phyloP scores from a whole-genome alignment of 1,140 invertebrate species.

The Listronotus bonariensis region DNA sequence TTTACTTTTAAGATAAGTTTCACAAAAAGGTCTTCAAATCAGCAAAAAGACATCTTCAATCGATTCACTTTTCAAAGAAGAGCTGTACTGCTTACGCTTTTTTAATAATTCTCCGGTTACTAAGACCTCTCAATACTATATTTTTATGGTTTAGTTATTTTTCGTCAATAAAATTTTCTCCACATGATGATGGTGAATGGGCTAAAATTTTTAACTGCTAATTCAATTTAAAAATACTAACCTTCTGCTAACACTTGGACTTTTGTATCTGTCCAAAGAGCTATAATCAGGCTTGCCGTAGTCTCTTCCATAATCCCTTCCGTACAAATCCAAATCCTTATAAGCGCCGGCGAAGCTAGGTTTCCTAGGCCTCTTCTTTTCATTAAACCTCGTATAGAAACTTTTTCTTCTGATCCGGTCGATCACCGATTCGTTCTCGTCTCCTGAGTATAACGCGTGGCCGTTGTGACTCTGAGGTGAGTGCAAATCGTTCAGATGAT shows the following conservation, averaged over 20 bases:
- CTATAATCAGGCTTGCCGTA: slow-evolving; percentile 45
- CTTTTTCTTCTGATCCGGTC: slow-evolving; percentile 86
- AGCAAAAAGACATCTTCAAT: too few species aligned
- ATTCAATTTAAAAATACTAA: slow-evolving; percentile 9
- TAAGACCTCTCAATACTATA: too few species aligned
- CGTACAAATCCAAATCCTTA: slow-evolving; percentile 51
- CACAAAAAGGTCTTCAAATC: too few species aligned
- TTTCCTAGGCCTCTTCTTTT: slow-evolving; percentile 67
- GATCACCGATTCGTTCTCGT: slow-evolving; percentile 63
- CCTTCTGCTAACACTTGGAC: slow-evolving; percentile 31
- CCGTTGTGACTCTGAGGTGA: slow-evolving; percentile 62
- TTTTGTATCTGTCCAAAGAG: slow-evolving; percentile 47
- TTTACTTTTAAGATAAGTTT: too few species aligned
- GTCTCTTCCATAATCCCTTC: slow-evolving; percentile 37
- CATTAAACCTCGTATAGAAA: slow-evolving; percentile 86
- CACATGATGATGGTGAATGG: too few species aligned
- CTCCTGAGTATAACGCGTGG: slow-evolving; percentile 49
- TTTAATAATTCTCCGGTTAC: too few species aligned
- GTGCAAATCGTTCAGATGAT: slow-evolving; percentile 48
- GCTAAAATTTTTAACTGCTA: too few species aligned
- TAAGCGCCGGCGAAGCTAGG: slow-evolving; percentile 43
- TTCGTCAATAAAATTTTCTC: too few species aligned
- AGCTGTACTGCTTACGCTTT: too few species aligned
- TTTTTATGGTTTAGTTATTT: too few species aligned
- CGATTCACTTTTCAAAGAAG: too few species aligned